These are phyloP conservation scores for Drosophila carrolli DNA, from an alignment of 1,140 invertebrate species.

Conservation along the genomic window DNA sequence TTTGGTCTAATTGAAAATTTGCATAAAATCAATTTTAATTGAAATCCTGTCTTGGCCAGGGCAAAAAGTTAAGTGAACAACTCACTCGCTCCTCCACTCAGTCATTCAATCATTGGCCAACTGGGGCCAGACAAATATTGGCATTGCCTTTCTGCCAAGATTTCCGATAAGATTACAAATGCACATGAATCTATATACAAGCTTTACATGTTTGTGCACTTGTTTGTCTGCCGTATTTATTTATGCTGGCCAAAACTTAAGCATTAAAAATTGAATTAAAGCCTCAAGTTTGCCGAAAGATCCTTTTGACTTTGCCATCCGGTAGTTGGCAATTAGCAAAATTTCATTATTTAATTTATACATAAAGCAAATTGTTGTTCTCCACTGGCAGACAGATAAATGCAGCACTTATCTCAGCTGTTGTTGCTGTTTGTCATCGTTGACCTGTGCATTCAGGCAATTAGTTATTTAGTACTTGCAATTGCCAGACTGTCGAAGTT, in stretches of 20 bases:
- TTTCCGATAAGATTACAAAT: conserved; percentile 41
- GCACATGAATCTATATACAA: conserved; percentile 9
- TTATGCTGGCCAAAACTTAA: conserved; percentile 68
- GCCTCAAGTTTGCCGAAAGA: conserved; percentile 44
- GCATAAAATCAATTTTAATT: conserved; percentile 83
- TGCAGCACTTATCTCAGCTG: conserved; percentile 37
- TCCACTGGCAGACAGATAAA: conserved; percentile 35
- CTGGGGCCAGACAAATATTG: conserved; percentile 67
- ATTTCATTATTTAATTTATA: conserved; percentile 75
- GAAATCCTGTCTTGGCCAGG: conserved; percentile 72
- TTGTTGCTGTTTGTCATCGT: conserved; percentile 36
- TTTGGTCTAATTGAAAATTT: conserved; percentile 82
- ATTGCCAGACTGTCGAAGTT: conserved; percentile 54
- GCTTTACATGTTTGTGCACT: conserved; percentile 3
- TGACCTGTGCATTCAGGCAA: conserved; percentile 40
- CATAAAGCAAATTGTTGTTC: conserved; percentile 42
- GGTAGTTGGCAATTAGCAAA: conserved; percentile 66
- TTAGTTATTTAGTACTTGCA: conserved; percentile 74
- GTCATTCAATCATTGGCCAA: conserved; percentile 38
- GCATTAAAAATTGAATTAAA: conserved; percentile 81
- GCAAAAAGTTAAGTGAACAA: conserved; percentile 75
- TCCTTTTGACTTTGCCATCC: conserved; percentile 37
- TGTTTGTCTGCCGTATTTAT: conserved; percentile 44
- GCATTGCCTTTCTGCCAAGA: conserved; percentile 65
- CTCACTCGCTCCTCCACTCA: conserved; percentile 19